Conservation (phyloP, 2,797 vertebrate species). For the Lutjanus campechanus region DNA sequence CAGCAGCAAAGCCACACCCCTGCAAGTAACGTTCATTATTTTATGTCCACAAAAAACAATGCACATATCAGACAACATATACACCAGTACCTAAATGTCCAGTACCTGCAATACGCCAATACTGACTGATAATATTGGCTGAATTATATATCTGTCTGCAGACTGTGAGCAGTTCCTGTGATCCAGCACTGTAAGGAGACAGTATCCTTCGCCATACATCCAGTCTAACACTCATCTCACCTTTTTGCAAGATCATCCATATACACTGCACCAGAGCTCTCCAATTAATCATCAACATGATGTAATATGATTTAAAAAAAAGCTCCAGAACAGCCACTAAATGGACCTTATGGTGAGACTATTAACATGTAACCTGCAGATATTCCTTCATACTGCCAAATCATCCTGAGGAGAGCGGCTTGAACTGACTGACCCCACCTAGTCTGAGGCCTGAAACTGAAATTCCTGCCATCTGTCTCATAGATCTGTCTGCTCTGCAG, state of each 20-base stretch:
- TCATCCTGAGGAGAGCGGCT: not conserved
- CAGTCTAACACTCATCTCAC: too few relatives aligned
- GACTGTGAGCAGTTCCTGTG: too few relatives aligned
- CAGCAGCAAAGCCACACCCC: too few relatives aligned
- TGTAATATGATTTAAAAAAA: not conserved
- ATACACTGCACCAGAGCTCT: not conserved
- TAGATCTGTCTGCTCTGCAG: conserved; percentile 23
- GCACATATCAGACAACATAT: too few relatives aligned
- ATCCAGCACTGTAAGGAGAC: too few relatives aligned
- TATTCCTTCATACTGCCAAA: not conserved
- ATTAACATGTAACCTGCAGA: not conserved
- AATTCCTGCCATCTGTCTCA: conserved; percentile 15
- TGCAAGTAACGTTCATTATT: too few relatives aligned
- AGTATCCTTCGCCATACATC: too few relatives aligned
- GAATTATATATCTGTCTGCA: too few relatives aligned
- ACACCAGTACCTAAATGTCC: too few relatives aligned
- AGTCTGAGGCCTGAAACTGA: not conserved
- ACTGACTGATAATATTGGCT: too few relatives aligned
- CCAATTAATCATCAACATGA: not conserved
- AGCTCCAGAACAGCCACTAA: not conserved
- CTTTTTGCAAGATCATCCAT: not conserved
- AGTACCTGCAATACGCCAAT: too few relatives aligned
- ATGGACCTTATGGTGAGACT: not conserved
- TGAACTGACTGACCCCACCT: conserved; percentile 26
- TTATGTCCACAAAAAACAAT: too few relatives aligned